Conservation (phyloP, 92 coral and sea anemone genomes). For the Palythoa grandiflora region DNA sequence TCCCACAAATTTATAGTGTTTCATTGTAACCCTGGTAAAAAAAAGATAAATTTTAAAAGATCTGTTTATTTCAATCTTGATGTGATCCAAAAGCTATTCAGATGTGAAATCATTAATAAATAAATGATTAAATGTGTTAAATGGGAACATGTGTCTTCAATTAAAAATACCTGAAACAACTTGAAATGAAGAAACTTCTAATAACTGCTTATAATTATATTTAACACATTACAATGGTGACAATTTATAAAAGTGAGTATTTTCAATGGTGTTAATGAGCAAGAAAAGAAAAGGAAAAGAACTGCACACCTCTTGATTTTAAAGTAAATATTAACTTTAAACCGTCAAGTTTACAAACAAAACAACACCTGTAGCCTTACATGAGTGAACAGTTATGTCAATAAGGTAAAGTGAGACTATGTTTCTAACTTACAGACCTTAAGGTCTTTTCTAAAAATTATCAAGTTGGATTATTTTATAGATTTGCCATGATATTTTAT, state of each 20-base stretch:
- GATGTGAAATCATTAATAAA: constrained; percentile 34
- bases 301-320: constrained; percentile 32
- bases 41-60: background rate
- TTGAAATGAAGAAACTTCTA: background rate
- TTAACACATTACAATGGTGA: background rate
- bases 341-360: constrained; percentile 31
- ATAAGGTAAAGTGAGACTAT: background rate
- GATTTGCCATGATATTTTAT: constrained; percentile 4
- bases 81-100: constrained; percentile 31
- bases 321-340: constrained; percentile 1
- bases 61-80: background rate
- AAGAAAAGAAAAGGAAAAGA: background rate
- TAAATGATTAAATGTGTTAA: background rate
- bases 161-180: background rate
- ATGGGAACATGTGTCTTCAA: background rate
- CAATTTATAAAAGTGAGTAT: background rate
- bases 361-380: constrained; percentile 36
- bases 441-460: background rate
- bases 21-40: background rate
- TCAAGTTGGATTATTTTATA: background rate
- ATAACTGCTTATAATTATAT: background rate
- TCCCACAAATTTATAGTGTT: background rate
- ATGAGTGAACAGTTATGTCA: constrained; percentile 47
- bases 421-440: background rate
- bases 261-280: background rate